phyloP scores from a whole-genome alignment of 2,888 invertebrate genomes.

The Scrobipalpa costella region DNA sequence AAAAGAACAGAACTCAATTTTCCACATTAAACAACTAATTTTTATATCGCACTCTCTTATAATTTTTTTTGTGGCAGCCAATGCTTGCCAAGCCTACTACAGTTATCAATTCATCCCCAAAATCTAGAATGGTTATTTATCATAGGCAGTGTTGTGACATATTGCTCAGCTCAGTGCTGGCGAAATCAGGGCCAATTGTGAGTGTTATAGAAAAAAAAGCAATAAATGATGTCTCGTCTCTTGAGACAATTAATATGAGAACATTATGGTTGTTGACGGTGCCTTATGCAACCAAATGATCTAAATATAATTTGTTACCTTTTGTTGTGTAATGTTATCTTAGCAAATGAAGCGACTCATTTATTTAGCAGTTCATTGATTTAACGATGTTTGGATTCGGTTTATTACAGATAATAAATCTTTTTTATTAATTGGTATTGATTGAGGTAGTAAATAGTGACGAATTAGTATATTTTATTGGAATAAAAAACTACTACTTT shows the following conservation, averaged over 20 bases:
- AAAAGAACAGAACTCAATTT: too few species aligned
- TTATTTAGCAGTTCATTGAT: background rate
- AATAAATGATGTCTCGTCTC: constrained; percentile 40
- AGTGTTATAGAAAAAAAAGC: constrained; percentile 40
- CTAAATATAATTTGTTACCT: constrained; percentile 32
- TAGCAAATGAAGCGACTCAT: constrained; percentile 24
- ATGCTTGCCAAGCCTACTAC: too few species aligned
- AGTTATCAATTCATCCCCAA: too few species aligned
- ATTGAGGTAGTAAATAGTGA: background rate
- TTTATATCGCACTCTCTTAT: too few species aligned
- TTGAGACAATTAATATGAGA: constrained; percentile 38
- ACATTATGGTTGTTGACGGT: constrained; percentile 32
- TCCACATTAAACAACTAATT: too few species aligned
- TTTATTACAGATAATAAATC: background rate
- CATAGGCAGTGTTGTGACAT: constrained; percentile 43
- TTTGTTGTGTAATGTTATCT: constrained; percentile 34
- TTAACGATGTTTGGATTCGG: background rate
- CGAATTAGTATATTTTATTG: background rate
- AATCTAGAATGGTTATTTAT: constrained; percentile 34
- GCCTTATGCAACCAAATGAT: constrained; percentile 38
- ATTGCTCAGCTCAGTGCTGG: constrained; percentile 40
- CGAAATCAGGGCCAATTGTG: constrained; percentile 49
- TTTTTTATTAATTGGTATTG: background rate
- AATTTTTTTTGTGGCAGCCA: too few species aligned
- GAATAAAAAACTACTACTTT: background rate